Conservation (phyloP, 2,797 vertebrate species). For the Aulostomus chinensis region DNA sequence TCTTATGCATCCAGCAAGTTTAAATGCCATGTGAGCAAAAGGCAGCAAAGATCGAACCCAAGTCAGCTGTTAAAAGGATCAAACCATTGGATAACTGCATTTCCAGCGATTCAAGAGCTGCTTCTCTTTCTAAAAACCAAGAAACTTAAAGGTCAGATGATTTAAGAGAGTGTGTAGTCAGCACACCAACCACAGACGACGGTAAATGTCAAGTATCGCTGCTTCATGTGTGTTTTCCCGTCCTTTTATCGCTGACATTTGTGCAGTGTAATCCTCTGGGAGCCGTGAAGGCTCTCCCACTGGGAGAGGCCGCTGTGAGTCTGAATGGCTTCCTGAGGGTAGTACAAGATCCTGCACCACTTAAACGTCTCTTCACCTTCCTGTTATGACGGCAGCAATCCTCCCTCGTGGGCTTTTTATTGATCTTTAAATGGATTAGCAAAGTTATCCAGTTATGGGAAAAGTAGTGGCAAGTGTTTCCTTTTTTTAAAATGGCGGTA, state of each 20-base stretch:
- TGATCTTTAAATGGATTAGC: too few species aligned
- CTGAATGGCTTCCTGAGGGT: conserved; percentile 24
- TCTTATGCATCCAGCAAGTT: too few species aligned
- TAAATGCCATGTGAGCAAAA: too few species aligned
- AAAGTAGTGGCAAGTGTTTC: too few species aligned
- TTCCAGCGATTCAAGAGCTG: too few species aligned
- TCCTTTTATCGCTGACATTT: conserved; percentile 66
- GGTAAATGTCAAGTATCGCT: conserved; percentile 72
- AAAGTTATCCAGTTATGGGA: too few species aligned
- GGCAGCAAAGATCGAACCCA: too few species aligned
- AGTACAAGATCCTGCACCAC: not conserved
- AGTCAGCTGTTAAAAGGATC: too few species aligned
- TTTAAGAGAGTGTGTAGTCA: conserved; percentile 50
- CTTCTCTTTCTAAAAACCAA: too few species aligned
- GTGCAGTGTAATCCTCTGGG: conserved; percentile 54
- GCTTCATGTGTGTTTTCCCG: conserved; percentile 64
- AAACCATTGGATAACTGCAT: too few species aligned
- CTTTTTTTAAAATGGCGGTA: too few species aligned
- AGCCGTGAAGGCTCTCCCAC: conserved; percentile 33
- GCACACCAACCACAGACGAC: conserved; percentile 38
- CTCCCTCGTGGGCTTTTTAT: too few species aligned
- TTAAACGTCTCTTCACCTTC: conserved; percentile 13
- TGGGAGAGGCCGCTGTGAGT: conserved; percentile 30
- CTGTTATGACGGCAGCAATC: not conserved
- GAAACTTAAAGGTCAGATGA: conserved; percentile 55